Percentiles rank a stretch among this genome's conserved stretches.
phyloP scores from a whole-genome alignment of 1,140 invertebrate genomes.

The Patella vulgata region DNA sequence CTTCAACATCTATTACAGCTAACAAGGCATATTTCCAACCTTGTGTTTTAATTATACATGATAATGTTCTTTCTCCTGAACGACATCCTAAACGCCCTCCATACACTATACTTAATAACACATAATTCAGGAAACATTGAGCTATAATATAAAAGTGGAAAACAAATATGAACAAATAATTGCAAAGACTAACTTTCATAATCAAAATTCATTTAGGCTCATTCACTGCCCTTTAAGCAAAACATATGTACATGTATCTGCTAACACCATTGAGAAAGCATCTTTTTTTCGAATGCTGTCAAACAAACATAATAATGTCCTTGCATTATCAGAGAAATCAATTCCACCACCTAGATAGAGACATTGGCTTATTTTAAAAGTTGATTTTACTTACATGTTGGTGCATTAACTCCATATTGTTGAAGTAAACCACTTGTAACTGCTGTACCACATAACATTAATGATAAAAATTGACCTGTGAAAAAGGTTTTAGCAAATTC shows the following conservation, averaged over 20 bases:
- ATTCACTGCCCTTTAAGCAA: too few species aligned
- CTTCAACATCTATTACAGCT: slow-evolving; percentile 83
- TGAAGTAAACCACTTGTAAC: slow-evolving; percentile 80
- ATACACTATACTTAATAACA: slow-evolving; percentile 79
- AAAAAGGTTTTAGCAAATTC: slow-evolving; percentile 80
- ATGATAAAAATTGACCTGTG: slow-evolving; percentile 80
- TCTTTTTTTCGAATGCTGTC: too few species aligned
- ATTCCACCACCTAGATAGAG: too few species aligned
- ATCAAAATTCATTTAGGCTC: too few species aligned
- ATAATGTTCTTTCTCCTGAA: slow-evolving; percentile 72
- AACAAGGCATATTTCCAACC: slow-evolving; percentile 81
- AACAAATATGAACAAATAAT: slow-evolving; percentile 20
- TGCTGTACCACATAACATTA: slow-evolving; percentile 80
- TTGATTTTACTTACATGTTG: slow-evolving; percentile 75
- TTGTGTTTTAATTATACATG: slow-evolving; percentile 75
- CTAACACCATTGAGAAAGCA: too few species aligned
- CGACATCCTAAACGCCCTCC: slow-evolving; percentile 80
- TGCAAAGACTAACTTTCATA: too few species aligned
- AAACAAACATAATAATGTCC: too few species aligned
- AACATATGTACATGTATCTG: too few species aligned
- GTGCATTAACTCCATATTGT: slow-evolving; percentile 75
- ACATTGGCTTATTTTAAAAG: too few species aligned
- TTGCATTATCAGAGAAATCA: too few species aligned
- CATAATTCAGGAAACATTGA: slow-evolving; percentile 84
- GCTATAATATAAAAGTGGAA: slow-evolving; percentile 67